A percentile compares a stretch with the other conserved stretches of the same genome.
Evolutionary conservation across 2,797 vertebrate genomes (phyloP).

Genomic region (Muraenolepis orangiensis): DNA sequence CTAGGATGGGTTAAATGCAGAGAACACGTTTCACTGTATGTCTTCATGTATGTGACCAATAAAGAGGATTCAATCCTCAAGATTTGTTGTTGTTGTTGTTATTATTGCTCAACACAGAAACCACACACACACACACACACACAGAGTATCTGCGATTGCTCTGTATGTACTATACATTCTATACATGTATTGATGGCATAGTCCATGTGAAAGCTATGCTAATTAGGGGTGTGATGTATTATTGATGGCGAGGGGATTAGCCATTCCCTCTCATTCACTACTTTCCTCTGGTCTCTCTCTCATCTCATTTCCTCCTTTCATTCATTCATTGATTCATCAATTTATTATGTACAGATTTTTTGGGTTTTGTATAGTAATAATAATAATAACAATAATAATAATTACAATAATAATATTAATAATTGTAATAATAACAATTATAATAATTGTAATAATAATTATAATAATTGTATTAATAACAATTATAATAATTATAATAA

Average conservation of each 20-base stretch:
- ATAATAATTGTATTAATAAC: too few relatives aligned
- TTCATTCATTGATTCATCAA: neutral
- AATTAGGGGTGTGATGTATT: constrained; percentile 42
- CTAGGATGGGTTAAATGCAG: too few relatives aligned
- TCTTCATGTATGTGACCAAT: too few relatives aligned
- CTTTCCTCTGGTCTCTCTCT: neutral
- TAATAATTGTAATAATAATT: too few relatives aligned
- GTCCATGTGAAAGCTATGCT: neutral
- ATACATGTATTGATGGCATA: constrained; percentile 2
- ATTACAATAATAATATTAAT: too few relatives aligned
- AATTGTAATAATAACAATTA: too few relatives aligned
- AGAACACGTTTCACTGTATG: too few relatives aligned
- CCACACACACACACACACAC: neutral
- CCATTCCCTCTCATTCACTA: constrained; percentile 19
- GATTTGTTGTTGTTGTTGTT: too few relatives aligned
- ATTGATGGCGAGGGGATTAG: constrained; percentile 35
- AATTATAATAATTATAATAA: too few relatives aligned
- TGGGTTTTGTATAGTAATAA: too few relatives aligned
- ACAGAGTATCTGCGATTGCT: constrained; percentile 12
- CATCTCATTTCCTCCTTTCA: constrained; percentile 2
- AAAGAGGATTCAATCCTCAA: too few relatives aligned
- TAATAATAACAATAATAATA: too few relatives aligned
- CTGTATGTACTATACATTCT: constrained; percentile 1
- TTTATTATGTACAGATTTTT: neutral
- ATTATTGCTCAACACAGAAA: neutral